Evolutionary conservation across 2,797 vertebrate species (phyloP), one percentile per base, ranked within the genome.

Genomic region (Poeciliopsis paucimaculata): DNA sequence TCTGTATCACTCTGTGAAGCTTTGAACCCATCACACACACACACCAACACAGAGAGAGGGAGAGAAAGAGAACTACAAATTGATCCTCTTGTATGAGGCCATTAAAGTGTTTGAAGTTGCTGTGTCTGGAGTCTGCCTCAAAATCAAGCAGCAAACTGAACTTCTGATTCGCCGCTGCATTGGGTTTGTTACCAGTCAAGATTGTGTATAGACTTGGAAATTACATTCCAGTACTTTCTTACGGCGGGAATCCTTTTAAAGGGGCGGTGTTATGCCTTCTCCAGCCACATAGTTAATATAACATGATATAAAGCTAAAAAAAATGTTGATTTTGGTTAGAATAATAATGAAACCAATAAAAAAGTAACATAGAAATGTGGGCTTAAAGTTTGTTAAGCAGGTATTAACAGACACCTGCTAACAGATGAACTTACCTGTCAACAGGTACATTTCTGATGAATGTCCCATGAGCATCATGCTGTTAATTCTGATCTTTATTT

Each of bases 51-150:
- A 77, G 73, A 77, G 72, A 64, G 26, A 60, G 4, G 51, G 41
- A 46, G 26, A 76, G 60, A 70, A 20, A 64, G 26, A 70, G 41
- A 64, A 28, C 68, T 66, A 83, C 77, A 80, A 78, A 90, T 88
- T 87, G 82, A 86, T 83, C 79, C 75, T 76, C 41, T 75, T 16
- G 43, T 75, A 80, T 23, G 8, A 89, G 80, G 64, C 88, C 86
- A 90, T 88, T 88, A 89, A 53, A 87, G 85, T 81, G 75, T 84
- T 77, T 87, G 78, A 85, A 86, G 77, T 73, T 75, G 70, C 81
- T 82, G 68, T 80, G 77, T 90, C 85, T 89, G 53, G 73, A 86
- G 80, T 78, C 71, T 78, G 88, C 68, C 89, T 88, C 78, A 79
- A 72, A 71, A 92, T 89, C 78, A 79, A 79, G 74, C 75, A 39